Evolutionary conservation across 2,113 vertebrate genomes (phyloP), one percentile per base, ranked within the genome.

Genomic region (Grammomys dolichurus): DNA sequence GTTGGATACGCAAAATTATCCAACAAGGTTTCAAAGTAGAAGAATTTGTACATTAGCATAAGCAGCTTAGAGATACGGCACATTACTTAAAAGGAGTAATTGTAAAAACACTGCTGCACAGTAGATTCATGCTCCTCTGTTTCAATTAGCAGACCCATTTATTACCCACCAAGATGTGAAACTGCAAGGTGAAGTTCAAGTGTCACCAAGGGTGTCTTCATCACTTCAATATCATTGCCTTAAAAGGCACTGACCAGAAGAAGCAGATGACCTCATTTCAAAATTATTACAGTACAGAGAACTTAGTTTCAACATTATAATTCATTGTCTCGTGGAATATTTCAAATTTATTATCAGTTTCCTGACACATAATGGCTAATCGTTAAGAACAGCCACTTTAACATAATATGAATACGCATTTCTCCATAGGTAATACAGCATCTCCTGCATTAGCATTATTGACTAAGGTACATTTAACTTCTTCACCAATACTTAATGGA

Each of bases 401-500:
- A 99, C 99, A 99, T 99, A 99, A 99, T 98, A 99, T 99, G 99
- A 99, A 99, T 99, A 99, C 98, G 54, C 98, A 99, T 99, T 98
- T 99, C 98, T 99, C 98, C 98, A 98, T 98, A 99, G 98, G 98
- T 98, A 98, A 98, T 99, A 99, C 98, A 98, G 98, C 98, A 97
- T 98, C 97, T 98, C 95, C 96, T 98, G 97, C 98, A 99, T 99
- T 99, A 99, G 98, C 99, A 99, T 99, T 99, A 99, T 99, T 99
- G 99, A 99, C 99, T 99, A 99, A 99, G 98, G 97, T 98, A 95
- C 99, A 99, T 99, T 99, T 99, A 99, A 99, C 99, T 98, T 99
- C 98, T 98, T 99, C 98, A 98, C 98, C 99, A 99, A 99, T 99
- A 99, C 99, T 99, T 99, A 99, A 99, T 99, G 99, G 99, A 99